Evolutionary conservation across 2,888 invertebrate genomes (phyloP).

Genomic region (Dolomedes plantarius): DNA sequence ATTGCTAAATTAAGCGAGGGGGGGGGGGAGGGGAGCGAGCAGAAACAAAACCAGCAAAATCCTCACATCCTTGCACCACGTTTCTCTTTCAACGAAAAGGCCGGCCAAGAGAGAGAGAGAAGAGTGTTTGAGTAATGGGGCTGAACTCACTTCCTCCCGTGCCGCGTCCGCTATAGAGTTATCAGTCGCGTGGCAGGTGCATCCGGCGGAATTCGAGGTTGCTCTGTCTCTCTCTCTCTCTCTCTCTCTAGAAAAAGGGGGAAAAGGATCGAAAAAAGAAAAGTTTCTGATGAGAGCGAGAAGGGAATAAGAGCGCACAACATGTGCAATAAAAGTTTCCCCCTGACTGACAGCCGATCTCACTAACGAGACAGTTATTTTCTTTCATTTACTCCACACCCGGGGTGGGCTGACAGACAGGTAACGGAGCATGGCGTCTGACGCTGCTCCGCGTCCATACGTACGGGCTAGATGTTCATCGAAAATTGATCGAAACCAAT

Average conservation of each 20-base stretch:
- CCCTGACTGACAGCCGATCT: neutral
- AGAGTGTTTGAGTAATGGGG: too few species aligned
- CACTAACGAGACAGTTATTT: conserved; percentile 1
- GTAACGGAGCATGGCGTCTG: too few species aligned
- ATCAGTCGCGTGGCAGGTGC: conserved; percentile 71
- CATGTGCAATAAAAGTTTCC: neutral
- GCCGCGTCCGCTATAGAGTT: conserved; percentile 19
- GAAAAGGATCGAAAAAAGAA: neutral
- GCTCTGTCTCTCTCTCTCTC: neutral
- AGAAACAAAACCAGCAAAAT: too few species aligned
- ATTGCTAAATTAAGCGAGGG: too few species aligned
- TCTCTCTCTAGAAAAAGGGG: neutral
- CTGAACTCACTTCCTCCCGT: neutral
- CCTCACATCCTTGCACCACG: too few species aligned
- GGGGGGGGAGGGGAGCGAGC: too few species aligned
- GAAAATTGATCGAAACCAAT: too few species aligned
- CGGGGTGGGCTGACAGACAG: neutral
- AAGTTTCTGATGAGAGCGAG: neutral
- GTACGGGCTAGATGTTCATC: too few species aligned
- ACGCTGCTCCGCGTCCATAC: too few species aligned
- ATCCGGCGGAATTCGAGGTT: conserved; percentile 31
- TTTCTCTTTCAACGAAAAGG: too few species aligned
- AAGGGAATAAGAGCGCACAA: neutral
- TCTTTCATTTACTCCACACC: neutral
- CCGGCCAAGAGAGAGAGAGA: too few species aligned